Conservation (phyloP, 1,140 invertebrate species). For the Whitmania pigra region DNA sequence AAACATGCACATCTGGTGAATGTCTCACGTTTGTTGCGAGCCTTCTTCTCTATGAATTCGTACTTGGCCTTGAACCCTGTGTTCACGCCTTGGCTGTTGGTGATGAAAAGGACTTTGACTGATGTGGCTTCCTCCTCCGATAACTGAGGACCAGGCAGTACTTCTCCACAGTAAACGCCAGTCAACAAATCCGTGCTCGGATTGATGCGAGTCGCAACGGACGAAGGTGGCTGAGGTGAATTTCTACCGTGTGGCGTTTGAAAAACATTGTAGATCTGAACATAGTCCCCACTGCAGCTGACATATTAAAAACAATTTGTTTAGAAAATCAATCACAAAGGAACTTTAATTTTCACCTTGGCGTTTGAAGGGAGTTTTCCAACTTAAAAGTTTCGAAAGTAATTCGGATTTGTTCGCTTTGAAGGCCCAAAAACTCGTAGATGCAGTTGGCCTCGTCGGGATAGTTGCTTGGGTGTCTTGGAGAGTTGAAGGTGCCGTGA, state of each 20-base stretch:
- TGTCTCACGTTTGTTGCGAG: constrained; percentile 57
- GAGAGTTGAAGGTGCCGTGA: constrained; percentile 82
- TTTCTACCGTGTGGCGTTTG: neutral
- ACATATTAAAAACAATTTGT: neutral
- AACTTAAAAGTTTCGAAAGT: constrained; percentile 87
- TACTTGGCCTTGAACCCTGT: constrained; percentile 82
- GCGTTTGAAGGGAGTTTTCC: constrained; percentile 4
- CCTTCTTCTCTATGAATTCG: constrained; percentile 70
- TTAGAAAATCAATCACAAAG: neutral
- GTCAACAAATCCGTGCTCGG: constrained; percentile 65
- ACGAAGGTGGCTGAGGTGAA: neutral
- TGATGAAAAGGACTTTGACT: constrained; percentile 67
- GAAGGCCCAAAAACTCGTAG: constrained; percentile 56
- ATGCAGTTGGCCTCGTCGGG: constrained; percentile 82
- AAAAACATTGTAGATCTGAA: constrained; percentile 68
- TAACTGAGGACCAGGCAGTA: constrained; percentile 74
- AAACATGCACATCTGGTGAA: neutral
- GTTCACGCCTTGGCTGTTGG: constrained; percentile 61
- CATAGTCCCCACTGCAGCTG: constrained; percentile 73
- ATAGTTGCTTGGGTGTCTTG: constrained; percentile 86
- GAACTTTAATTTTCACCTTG: neutral
- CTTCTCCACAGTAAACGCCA: constrained; percentile 69
- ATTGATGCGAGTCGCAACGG: constrained; percentile 43
- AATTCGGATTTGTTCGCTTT: constrained; percentile 67
- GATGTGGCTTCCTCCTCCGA: constrained; percentile 69